Evolutionary conservation across 64 coral and sea anemone genomes (phyloP), one percentile per base, ranked within the genome.

Genomic region (Montipora capricornis): DNA sequence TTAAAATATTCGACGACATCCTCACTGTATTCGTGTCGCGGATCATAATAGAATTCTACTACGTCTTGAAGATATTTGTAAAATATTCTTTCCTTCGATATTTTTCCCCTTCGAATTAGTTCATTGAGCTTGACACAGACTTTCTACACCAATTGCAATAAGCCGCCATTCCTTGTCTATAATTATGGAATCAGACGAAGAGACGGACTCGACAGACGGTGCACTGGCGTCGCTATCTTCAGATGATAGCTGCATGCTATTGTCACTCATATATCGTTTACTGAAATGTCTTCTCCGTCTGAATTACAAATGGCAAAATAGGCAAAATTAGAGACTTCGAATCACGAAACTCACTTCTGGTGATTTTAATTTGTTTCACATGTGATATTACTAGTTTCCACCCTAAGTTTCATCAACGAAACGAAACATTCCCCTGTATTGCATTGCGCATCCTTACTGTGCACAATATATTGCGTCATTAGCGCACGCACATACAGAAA

Each of bases 41-140:
- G n/a, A n/a, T n/a, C n/a, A n/a, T n/a, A n/a, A n/a, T n/a, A n/a
- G n/a, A n/a, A n/a, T n/a, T n/a, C n/a, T n/a, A n/a, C n/a, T n/a
- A n/a, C n/a, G n/a, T n/a, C n/a, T n/a, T n/a, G n/a, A n/a, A n/a
- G n/a, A n/a, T n/a, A n/a, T n/a, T n/a, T n/a, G n/a, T n/a, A n/a
- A n/a, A n/a, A n/a, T n/a, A n/a, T n/a, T n/a, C n/a, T n/a, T 29
- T 80, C 51, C 51, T 53, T 53, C 8, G 51, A 53, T 53, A 53
- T 53, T 53, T 53, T 53, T 8, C 51, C 90, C 70, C 90, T 37
- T 86, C 52, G 67, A 57, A 92, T 92, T 24, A 92, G 81, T 26
- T 86, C 90, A 74, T 92, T 92, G 29, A 92, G 80, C 69, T 92
- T 92, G 17, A 92, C 90, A 84, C 90, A 92, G 61, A 92, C 53